phyloP scores from a whole-genome alignment of 2,888 invertebrate species.

The Drosophila recens region DNA sequence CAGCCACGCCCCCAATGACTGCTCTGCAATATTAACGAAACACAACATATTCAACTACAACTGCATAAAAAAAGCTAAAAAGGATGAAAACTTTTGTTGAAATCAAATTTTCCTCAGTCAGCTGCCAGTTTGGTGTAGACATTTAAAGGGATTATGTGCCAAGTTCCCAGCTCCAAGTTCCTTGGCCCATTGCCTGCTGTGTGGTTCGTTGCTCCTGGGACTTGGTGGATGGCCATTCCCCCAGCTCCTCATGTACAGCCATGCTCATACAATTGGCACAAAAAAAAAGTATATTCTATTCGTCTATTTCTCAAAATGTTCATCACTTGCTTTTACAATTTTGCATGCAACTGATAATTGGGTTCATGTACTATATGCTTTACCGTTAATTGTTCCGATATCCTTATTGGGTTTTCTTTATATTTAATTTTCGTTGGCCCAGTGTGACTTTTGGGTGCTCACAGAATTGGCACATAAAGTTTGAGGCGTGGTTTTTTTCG shows the following conservation, averaged over 20 bases:
- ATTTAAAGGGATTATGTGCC: conserved; percentile 71
- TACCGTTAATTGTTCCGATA: too few relatives aligned
- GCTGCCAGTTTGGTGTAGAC: conserved; percentile 24
- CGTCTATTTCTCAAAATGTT: too few relatives aligned
- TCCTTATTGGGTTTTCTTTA: too few relatives aligned
- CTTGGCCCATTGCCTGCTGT: conserved; percentile 54
- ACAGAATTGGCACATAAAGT: too few relatives aligned
- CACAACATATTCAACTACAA: conserved; percentile 62
- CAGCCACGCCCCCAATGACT: conserved; percentile 40
- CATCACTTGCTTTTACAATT: too few relatives aligned
- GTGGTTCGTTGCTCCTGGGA: conserved; percentile 35
- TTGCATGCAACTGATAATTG: too few relatives aligned
- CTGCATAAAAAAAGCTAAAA: conserved; percentile 29
- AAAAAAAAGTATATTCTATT: too few relatives aligned
- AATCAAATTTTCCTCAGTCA: conserved; percentile 41
- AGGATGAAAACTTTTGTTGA: conserved; percentile 49
- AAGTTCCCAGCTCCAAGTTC: conserved; percentile 48
- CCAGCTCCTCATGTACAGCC: neutral
- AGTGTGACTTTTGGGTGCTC: too few relatives aligned
- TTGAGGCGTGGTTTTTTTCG: too few relatives aligned
- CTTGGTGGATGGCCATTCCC: conserved; percentile 1
- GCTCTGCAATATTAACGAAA: conserved; percentile 45
- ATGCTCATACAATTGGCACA: too few relatives aligned
- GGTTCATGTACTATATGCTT: too few relatives aligned
- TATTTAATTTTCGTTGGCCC: too few relatives aligned